phyloP scores from a whole-genome alignment of 2,888 invertebrate species.

The Biston stratarius region DNA sequence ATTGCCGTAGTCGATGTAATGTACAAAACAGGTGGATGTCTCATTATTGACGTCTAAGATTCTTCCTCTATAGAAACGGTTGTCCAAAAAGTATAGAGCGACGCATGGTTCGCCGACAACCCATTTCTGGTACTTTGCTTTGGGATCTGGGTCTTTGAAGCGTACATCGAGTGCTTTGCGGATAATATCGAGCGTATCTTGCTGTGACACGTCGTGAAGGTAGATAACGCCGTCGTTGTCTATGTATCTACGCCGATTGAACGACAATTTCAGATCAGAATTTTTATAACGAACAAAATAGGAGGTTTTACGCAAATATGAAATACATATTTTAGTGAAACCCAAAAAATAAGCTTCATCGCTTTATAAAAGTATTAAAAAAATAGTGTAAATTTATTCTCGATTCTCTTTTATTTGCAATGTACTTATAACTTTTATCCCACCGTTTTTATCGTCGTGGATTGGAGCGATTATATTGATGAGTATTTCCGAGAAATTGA shows the following conservation, averaged over 20 bases:
- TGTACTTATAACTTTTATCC: no score
- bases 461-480: no score
- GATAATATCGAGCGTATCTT: slow-evolving; percentile 79
- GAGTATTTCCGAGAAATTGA: no score
- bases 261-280: slow-evolving; percentile 50
- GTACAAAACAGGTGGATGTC: slow-evolving; percentile 79
- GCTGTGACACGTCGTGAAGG: slow-evolving; percentile 67
- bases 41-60: slow-evolving; percentile 79
- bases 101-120: slow-evolving; percentile 89
- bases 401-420: no score
- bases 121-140: slow-evolving; percentile 85
- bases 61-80: slow-evolving; percentile 90
- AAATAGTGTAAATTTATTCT: no score
- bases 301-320: slow-evolving; percentile 11
- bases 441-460: no score
- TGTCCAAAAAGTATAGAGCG: slow-evolving; percentile 88
- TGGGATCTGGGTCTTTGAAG: slow-evolving; percentile 75
- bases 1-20: slow-evolving; percentile 95
- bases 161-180: slow-evolving; percentile 78
- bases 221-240: slow-evolving; percentile 80
- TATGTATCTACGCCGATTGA: slow-evolving; percentile 65
- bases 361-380: no score
- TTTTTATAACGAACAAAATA: not conserved
- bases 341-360: no score
- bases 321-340: no score